These are phyloP conservation scores for Plestiodon gilberti DNA, from an alignment of 2,113 vertebrate species.

Conservation along the genomic window DNA sequence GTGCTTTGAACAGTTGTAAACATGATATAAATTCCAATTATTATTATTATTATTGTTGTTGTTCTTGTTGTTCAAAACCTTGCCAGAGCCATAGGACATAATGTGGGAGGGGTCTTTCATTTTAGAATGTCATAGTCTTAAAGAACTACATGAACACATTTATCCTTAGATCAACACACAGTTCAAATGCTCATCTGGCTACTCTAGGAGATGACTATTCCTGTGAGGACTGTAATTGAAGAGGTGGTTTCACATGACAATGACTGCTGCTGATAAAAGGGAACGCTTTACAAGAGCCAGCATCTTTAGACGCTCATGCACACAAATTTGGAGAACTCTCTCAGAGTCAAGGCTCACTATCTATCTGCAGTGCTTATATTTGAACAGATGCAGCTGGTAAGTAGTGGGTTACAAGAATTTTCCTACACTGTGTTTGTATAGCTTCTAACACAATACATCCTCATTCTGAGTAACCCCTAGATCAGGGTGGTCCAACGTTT, in stretches of 20 bases:
- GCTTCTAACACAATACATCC: too few relatives aligned
- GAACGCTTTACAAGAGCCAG: neutral
- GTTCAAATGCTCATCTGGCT: neutral
- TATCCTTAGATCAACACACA: too few relatives aligned
- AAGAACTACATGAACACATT: neutral
- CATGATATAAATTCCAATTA: too few relatives aligned
- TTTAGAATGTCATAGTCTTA: neutral
- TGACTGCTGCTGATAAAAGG: neutral
- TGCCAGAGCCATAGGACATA: neutral
- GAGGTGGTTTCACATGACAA: neutral
- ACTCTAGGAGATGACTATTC: neutral
- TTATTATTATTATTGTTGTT: neutral
- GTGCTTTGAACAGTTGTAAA: too few relatives aligned
- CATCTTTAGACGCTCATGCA: neutral
- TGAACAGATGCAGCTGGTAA: neutral
- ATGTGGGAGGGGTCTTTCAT: neutral
- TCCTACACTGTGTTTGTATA: too few relatives aligned
- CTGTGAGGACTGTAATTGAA: neutral
- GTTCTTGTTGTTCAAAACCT: neutral
- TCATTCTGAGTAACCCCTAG: too few relatives aligned
- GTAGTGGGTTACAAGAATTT: neutral
- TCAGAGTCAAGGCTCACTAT: neutral
- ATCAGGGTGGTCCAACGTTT: too few relatives aligned
- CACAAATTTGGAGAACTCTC: neutral
- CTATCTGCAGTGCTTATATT: neutral